Percentiles rank a stretch among this genome's conserved stretches.
These are phyloP conservation scores for Polyodon spathula DNA, from an alignment of 2,113 vertebrate species.

Conservation along the genomic window DNA sequence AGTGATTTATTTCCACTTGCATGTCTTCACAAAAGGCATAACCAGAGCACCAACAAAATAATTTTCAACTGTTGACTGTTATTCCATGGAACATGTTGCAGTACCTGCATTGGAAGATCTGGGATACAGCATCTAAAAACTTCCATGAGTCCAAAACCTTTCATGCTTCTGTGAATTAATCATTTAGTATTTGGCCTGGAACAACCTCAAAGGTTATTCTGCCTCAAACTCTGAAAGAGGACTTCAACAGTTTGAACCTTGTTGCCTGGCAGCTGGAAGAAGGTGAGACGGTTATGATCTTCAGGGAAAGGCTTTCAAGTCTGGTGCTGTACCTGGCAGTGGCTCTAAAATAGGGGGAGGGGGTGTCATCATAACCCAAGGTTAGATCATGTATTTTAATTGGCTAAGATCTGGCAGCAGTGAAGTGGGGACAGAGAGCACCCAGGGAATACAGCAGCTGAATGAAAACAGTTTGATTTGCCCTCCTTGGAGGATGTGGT, in stretches of 20 bases:
- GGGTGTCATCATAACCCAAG: slow-evolving; percentile 2
- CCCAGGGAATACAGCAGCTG: slow-evolving; percentile 13
- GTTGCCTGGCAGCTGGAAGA: neutral
- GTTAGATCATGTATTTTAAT: neutral
- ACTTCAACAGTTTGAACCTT: slow-evolving; percentile 6
- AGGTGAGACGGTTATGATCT: slow-evolving; percentile 9
- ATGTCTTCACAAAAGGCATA: too few relatives aligned
- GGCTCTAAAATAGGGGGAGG: slow-evolving; percentile 5
- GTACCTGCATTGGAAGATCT: neutral
- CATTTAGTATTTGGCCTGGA: slow-evolving; percentile 1
- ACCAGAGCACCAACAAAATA: too few relatives aligned
- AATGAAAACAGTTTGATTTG: fast-evolving
- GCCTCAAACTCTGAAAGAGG: neutral
- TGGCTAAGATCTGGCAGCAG: neutral
- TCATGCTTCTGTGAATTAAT: neutral
- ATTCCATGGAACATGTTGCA: slow-evolving; percentile 1
- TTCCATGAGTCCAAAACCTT: neutral
- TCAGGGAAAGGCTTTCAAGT: neutral
- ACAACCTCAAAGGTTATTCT: neutral
- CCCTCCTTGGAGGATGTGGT: neutral
- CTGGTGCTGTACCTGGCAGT: neutral
- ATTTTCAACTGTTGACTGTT: neutral
- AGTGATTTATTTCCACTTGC: too few relatives aligned
- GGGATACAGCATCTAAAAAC: neutral
- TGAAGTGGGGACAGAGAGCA: neutral